Evolutionary conservation across 2,888 invertebrate genomes (phyloP).

Genomic region (Brachyptera putata): DNA sequence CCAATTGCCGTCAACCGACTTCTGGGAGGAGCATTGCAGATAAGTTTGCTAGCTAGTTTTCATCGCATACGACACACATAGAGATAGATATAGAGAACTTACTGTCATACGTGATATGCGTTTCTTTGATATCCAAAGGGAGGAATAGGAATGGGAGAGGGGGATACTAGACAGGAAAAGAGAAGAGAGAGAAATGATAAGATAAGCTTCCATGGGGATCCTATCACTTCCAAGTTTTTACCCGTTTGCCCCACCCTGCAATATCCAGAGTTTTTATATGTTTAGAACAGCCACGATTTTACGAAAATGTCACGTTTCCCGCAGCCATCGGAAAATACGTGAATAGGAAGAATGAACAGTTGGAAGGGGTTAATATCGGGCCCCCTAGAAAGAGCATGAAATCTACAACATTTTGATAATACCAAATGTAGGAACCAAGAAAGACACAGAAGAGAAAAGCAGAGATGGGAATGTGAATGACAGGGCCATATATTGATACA

Average conservation of each 20-base stretch:
- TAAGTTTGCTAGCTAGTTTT: neutral
- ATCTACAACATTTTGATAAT: neutral
- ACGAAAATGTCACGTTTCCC: conserved; percentile 30
- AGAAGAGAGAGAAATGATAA: conserved; percentile 24
- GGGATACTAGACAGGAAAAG: neutral
- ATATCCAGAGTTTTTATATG: conserved; percentile 23
- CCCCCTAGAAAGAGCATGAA: neutral
- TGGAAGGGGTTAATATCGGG: neutral
- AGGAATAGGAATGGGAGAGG: neutral
- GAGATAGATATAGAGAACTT: conserved; percentile 5
- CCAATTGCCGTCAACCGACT: conserved; percentile 7
- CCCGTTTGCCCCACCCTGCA: conserved; percentile 14
- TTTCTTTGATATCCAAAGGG: conserved; percentile 9
- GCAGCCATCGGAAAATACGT: conserved; percentile 20
- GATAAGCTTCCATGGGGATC: conserved; percentile 16
- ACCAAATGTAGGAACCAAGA: neutral
- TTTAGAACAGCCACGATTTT: conserved; percentile 30
- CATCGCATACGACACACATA: conserved; percentile 1
- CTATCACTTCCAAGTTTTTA: conserved; percentile 14
- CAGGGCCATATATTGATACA: neutral
- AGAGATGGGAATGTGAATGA: neutral
- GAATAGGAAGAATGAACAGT: neutral
- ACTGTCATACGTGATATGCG: neutral
- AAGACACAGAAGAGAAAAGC: neutral
- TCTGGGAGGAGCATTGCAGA: neutral